Conservation (phyloP, 2,113 vertebrate genomes). For the Laterallus jamaicensis region DNA sequence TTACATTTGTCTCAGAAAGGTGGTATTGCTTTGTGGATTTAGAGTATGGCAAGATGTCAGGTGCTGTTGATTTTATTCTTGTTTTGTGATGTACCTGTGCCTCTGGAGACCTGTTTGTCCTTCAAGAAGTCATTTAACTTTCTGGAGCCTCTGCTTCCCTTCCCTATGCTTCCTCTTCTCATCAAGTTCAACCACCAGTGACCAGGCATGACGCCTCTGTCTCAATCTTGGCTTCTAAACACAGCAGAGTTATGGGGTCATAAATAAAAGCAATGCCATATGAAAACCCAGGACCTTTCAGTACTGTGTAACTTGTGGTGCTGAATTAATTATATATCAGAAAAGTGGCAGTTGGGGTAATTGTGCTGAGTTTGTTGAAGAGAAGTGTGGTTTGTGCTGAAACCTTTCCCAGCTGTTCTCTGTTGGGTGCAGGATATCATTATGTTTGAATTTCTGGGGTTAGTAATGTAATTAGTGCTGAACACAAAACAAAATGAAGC, state of each 20-base stretch:
- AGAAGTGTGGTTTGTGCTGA: background rate
- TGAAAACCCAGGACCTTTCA: background rate
- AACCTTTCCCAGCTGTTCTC: background rate
- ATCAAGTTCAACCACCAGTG: background rate
- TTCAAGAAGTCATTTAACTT: background rate
- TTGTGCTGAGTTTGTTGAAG: background rate
- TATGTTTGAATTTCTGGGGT: background rate
- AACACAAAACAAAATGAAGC: background rate
- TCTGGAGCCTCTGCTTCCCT: background rate
- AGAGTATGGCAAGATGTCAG: background rate
- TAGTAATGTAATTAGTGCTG: background rate
- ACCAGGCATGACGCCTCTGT: background rate
- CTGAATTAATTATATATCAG: background rate
- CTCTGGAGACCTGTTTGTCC: background rate
- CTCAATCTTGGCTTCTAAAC: background rate
- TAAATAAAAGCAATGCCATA: background rate
- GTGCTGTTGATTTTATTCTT: background rate
- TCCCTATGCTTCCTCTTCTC: background rate
- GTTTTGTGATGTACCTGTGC: background rate
- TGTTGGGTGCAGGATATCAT: rapidly evolving
- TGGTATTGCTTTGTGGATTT: background rate
- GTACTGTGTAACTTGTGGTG: background rate
- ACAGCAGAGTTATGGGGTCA: background rate
- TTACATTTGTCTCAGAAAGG: background rate
- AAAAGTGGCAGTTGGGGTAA: background rate